Evolutionary conservation across 92 coral and sea anemone genomes (phyloP), one percentile per base, ranked within the genome.

Genomic region (Zoanthus solanderi): DNA sequence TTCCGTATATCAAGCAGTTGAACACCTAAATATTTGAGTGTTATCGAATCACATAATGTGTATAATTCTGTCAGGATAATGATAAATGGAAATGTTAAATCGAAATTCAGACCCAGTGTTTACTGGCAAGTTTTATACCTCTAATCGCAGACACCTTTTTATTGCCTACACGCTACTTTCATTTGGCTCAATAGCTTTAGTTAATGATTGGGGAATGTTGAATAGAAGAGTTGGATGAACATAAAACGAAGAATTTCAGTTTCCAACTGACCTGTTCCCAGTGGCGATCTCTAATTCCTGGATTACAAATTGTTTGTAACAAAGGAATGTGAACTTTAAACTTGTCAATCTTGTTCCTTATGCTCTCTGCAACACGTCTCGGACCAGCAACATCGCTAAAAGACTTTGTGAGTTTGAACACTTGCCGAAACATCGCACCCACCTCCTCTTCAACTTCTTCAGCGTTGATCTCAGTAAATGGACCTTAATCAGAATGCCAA

Each of bases 391-490:
- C 96, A 68, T 97, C 99, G 18, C 96, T 90, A 85, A 97, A 95
- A 9, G 99, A 92, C 76, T 97, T 97, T 82, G 98, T 93, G 45
- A 97, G 97, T 82, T 97, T 97, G 61, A 95, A 89, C 76, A 94
- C 98, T 31, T 94, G 92, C 45, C 98, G 88, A 90, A 86, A 97
- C 99, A 97, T 97, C 17, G 89, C 74, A 12, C 97, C 92, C 68
- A 97, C 96, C 23, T 97, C 99, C 47, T 97, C 99, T 68, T 97
- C 99, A 5, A 97, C 98, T 46, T 97, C 98, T 37, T 97, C 99
- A 12, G 99, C 94, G 83, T 97, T 97, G 53, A 97, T 94, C 17
- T 97, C 96, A 11, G 96, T 92, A 84, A 97, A 97, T 2, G 99
- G 99, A 67, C 99, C 99, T 97, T 76, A 54, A 9, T 16, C 13